These are phyloP conservation scores for Dorcus hopei DNA, from an alignment of 2,888 invertebrate species.

Conservation along the genomic window DNA sequence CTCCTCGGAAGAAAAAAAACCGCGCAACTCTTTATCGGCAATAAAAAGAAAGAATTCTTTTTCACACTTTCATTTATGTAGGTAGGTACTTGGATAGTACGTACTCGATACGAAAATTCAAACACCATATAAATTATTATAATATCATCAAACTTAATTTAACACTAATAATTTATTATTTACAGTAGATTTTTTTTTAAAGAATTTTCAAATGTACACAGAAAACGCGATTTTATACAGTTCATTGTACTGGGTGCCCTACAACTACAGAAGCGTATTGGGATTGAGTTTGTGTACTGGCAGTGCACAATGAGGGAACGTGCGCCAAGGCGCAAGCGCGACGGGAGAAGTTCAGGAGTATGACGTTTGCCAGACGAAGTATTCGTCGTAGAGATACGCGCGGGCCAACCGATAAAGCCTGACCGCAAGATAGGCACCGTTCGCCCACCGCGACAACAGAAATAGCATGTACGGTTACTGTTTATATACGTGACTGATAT, in stretches of 20 bases:
- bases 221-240: constrained; percentile 12
- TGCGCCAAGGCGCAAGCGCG: constrained; percentile 20
- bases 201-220: neutral
- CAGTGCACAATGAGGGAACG: constrained; percentile 24
- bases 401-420: constrained; percentile 11
- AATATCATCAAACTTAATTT: too few relatives aligned
- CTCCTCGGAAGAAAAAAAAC: too few relatives aligned
- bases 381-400: constrained; percentile 35
- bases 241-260: constrained; percentile 30
- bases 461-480: neutral
- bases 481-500: neutral
- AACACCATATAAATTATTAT: too few relatives aligned
- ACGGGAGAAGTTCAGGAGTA: constrained; percentile 12
- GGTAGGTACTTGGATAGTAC: too few relatives aligned
- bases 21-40: too few relatives aligned
- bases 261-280: constrained; percentile 15
- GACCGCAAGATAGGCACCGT: neutral
- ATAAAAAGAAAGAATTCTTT: too few relatives aligned
- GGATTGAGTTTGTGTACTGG: constrained; percentile 22
- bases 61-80: too few relatives aligned
- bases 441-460: constrained; percentile 1
- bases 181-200: too few relatives aligned
- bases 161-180: too few relatives aligned
- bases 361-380: constrained; percentile 31
- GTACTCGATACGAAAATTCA: too few relatives aligned